Evolutionary conservation across 2,797 vertebrate genomes (phyloP).

Genomic region (Squalus acanthias): DNA sequence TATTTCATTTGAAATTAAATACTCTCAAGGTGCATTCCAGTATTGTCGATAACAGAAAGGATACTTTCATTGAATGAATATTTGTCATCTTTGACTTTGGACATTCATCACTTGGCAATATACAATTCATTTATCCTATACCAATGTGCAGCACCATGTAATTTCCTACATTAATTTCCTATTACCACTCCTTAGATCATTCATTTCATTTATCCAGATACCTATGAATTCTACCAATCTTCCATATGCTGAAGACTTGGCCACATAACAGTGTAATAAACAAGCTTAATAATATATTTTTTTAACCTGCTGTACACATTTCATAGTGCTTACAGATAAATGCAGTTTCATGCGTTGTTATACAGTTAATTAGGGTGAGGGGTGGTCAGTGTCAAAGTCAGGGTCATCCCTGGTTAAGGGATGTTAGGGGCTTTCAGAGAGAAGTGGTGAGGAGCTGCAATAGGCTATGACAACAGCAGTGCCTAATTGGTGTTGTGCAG

Average conservation of each 20-base stretch:
- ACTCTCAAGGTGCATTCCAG: not conserved
- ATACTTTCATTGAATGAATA: not conserved
- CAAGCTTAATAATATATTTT: not conserved
- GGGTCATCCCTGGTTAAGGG: not conserved
- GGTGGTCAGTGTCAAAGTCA: not conserved
- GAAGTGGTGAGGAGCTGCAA: not conserved
- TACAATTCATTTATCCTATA: not conserved
- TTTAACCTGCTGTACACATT: not conserved
- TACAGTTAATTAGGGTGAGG: not conserved
- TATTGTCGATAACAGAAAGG: not conserved
- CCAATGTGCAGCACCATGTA: not conserved
- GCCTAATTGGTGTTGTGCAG: not conserved
- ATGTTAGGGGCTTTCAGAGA: not conserved
- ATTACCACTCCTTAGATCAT: not conserved
- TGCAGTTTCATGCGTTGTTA: not conserved
- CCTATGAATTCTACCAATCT: not conserved
- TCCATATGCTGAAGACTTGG: not conserved
- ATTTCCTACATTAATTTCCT: not conserved
- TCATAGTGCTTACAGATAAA: not conserved
- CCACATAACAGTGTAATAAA: not conserved
- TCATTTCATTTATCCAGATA: not conserved
- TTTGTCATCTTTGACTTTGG: not conserved
- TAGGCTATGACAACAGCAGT: not conserved
- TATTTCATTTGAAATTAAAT: not conserved
- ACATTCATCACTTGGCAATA: not conserved